These are phyloP conservation scores for Exocentrus adspersus DNA, from an alignment of 2,888 invertebrate genomes.

Conservation along the genomic window DNA sequence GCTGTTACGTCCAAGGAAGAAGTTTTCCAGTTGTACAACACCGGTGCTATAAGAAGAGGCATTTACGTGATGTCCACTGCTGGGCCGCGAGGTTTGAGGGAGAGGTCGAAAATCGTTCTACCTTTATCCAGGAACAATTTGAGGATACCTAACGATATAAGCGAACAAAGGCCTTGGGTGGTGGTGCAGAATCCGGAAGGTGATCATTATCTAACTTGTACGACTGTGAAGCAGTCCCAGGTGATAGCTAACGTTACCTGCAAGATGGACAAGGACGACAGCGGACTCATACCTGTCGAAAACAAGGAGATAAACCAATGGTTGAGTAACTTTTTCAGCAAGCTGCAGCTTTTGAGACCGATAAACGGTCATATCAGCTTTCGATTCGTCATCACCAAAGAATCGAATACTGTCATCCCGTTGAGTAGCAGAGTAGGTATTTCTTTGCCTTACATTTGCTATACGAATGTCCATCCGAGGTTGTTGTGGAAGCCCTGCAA, in stretches of 20 bases:
- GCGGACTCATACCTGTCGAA: slow-evolving; percentile 75
- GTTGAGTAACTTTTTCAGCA: slow-evolving; percentile 77
- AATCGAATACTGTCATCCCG: slow-evolving; percentile 67
- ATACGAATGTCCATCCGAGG: slow-evolving; percentile 74
- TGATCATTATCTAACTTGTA: slow-evolving; percentile 82
- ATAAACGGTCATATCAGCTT: slow-evolving; percentile 85
- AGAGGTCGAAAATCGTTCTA: slow-evolving; percentile 75
- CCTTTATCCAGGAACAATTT: slow-evolving; percentile 74
- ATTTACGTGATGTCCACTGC: slow-evolving; percentile 78
- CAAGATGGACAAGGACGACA: slow-evolving; percentile 73
- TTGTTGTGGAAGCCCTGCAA: slow-evolving; percentile 73
- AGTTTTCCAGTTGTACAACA: slow-evolving; percentile 76
- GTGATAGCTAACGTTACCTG: slow-evolving; percentile 86
- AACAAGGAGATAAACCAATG: slow-evolving; percentile 76
- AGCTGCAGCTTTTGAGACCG: slow-evolving; percentile 71
- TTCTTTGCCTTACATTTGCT: slow-evolving; percentile 82
- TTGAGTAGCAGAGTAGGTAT: slow-evolving; percentile 81
- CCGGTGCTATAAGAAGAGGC: slow-evolving; percentile 68
- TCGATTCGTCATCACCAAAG: slow-evolving; percentile 74
- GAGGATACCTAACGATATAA: slow-evolving; percentile 76
- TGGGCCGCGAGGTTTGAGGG: slow-evolving; percentile 79
- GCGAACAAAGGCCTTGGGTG: slow-evolving; percentile 80
- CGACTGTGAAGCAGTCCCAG: slow-evolving; percentile 81
- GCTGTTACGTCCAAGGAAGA: slow-evolving; percentile 76
- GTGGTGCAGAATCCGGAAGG: slow-evolving; percentile 80